Conservation (phyloP, 2,888 invertebrate species). For the Auanema freiburgensis region DNA sequence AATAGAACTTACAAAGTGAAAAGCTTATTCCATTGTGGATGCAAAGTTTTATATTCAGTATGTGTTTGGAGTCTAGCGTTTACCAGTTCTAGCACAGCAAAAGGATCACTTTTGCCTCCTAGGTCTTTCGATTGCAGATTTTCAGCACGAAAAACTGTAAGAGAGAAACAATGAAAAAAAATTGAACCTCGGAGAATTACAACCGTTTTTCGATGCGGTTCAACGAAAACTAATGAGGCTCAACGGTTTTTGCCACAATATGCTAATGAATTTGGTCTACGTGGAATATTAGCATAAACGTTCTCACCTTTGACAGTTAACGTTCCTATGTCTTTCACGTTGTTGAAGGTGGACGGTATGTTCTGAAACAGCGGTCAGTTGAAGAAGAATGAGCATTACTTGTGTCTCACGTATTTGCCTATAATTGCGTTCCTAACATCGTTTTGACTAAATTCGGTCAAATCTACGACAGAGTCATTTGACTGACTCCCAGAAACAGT, state of each 20-base stretch:
- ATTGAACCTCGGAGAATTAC: background rate
- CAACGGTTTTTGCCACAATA: slow-evolving; percentile 16
- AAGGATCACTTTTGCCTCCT: slow-evolving; percentile 92
- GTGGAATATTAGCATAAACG: no score
- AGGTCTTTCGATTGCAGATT: slow-evolving; percentile 91
- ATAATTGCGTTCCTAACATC: slow-evolving; percentile 37
- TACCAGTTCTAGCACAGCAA: slow-evolving; percentile 87
- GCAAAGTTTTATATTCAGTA: slow-evolving; percentile 94
- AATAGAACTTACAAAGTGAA: slow-evolving; percentile 82
- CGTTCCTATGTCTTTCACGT: slow-evolving; percentile 85
- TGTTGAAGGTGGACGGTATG: slow-evolving; percentile 75
- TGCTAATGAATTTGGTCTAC: background rate
- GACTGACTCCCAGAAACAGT: slow-evolving; percentile 94
- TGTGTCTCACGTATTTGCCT: slow-evolving; percentile 31
- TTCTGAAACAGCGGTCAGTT: slow-evolving; percentile 68
- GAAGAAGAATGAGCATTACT: background rate
- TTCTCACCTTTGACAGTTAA: slow-evolving; percentile 79
- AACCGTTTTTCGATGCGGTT: slow-evolving; percentile 1
- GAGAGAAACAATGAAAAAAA: background rate
- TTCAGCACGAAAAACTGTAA: slow-evolving; percentile 76
- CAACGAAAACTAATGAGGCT: slow-evolving; percentile 5
- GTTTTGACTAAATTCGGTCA: slow-evolving; percentile 69
- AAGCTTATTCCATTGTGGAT: slow-evolving; percentile 96
- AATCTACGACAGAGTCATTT: slow-evolving; percentile 88
- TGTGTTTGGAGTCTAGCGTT: slow-evolving; percentile 94